A percentile compares a stretch with the other conserved stretches of the same genome.
Evolutionary conservation across 1,140 invertebrate genomes (phyloP).

Genomic region (Leptinotarsa lineolata): DNA sequence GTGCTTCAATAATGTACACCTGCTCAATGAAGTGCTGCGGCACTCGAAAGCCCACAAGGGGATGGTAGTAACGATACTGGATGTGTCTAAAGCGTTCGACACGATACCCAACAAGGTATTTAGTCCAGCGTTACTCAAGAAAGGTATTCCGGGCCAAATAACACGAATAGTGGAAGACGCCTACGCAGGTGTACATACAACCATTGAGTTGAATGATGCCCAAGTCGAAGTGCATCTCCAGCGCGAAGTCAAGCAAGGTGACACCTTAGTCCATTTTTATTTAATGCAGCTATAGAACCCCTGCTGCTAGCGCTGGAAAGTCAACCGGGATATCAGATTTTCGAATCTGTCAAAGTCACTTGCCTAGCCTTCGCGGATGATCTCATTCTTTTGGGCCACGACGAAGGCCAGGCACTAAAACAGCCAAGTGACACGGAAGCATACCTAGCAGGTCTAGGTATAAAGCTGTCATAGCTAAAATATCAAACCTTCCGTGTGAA

Average conservation of each 20-base stretch:
- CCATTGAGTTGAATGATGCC: background rate
- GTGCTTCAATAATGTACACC: background rate
- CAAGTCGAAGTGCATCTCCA: slow-evolving; percentile 31
- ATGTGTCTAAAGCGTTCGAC: slow-evolving; percentile 52
- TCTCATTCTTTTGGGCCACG: slow-evolving; percentile 48
- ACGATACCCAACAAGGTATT: slow-evolving; percentile 44
- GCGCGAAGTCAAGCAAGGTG: slow-evolving; percentile 56
- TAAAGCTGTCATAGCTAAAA: slow-evolving; percentile 38
- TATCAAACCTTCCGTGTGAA: slow-evolving; percentile 38
- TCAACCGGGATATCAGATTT: background rate
- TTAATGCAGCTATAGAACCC: slow-evolving; percentile 57
- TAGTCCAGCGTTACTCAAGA: background rate
- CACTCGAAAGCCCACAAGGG: slow-evolving; percentile 25
- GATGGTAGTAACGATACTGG: slow-evolving; percentile 27
- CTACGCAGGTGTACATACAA: background rate
- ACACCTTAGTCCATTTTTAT: slow-evolving; percentile 54
- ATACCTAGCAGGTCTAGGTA: slow-evolving; percentile 34
- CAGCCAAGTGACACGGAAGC: slow-evolving; percentile 14
- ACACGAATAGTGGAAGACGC: slow-evolving; percentile 24
- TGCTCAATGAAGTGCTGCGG: slow-evolving; percentile 20
- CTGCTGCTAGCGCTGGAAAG: slow-evolving; percentile 38
- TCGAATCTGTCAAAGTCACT: slow-evolving; percentile 31
- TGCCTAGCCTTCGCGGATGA: slow-evolving; percentile 56
- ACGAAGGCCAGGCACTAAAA: slow-evolving; percentile 31
- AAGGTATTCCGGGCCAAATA: slow-evolving; percentile 23